Percentiles rank a stretch among this genome's conserved stretches.
Evolutionary conservation across 1,140 invertebrate genomes (phyloP).

Genomic region (Drosophila saltans): DNA sequence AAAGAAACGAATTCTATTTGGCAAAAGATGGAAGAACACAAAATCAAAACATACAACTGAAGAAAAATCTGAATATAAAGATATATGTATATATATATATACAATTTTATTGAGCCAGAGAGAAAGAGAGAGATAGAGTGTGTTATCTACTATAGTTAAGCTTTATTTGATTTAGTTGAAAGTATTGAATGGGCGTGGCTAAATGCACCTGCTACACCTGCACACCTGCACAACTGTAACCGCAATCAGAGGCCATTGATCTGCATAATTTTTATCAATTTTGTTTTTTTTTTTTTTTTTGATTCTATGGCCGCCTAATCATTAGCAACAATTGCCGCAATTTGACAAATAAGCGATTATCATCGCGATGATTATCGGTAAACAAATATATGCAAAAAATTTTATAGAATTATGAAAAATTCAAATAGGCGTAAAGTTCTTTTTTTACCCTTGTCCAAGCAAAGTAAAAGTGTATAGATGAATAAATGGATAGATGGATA

Average conservation of each 20-base stretch:
- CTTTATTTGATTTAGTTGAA: not conserved
- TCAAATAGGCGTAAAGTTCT: conserved; percentile 48
- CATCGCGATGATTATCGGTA: conserved; percentile 60
- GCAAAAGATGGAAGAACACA: not conserved
- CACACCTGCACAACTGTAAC: conserved; percentile 40
- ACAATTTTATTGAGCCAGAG: not conserved
- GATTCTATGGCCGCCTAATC: conserved; percentile 62
- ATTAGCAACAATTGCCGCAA: conserved; percentile 80
- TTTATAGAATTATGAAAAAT: conserved; percentile 52
- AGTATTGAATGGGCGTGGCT: conserved; percentile 3
- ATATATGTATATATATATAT: not conserved
- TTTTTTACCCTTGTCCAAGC: conserved; percentile 11
- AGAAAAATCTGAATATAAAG: not conserved
- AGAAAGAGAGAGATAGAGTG: not conserved
- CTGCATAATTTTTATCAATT: conserved; percentile 26
- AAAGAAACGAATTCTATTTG: conserved; percentile 30
- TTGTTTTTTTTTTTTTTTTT: conserved; percentile 35
- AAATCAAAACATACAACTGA: conserved; percentile 23
- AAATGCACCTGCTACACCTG: conserved; percentile 30
- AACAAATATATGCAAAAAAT: conserved; percentile 71
- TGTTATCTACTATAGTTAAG: not conserved
- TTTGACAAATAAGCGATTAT: conserved; percentile 58
- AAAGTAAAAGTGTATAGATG: not conserved
- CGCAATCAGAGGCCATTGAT: conserved; percentile 78
- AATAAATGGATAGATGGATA: not conserved